phyloP scores from a whole-genome alignment of 35 echinoderm and acorn worm species.

The Amphiura filiformis region DNA sequence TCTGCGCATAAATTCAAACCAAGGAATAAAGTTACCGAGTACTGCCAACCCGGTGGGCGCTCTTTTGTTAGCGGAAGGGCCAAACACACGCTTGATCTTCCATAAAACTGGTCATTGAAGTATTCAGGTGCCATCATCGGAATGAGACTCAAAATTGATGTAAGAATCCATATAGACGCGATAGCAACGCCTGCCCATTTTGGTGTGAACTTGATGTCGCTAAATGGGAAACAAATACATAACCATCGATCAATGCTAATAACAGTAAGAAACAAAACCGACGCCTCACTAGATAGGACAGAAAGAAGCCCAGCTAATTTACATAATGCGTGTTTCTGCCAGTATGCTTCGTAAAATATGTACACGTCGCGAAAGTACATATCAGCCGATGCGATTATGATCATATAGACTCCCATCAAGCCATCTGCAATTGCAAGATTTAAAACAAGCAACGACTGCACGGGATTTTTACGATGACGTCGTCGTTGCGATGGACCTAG shows the following conservation, averaged over 20 bases:
- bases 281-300: constrained; percentile 9
- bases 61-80: constrained; percentile 32
- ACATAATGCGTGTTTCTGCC: neutral
- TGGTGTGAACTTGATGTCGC: neutral
- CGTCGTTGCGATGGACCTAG: no score
- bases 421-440: no score
- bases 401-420: no score
- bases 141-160: constrained; percentile 27
- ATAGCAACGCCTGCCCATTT: constrained; percentile 18
- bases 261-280: constrained; percentile 1
- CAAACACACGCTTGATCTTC: no score
- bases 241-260: constrained; percentile 56
- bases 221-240: constrained; percentile 65
- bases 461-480: no score
- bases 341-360: neutral
- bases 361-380: constrained; percentile 19
- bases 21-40: constrained; percentile 26
- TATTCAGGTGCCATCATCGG: neutral
- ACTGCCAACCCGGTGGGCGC: constrained; percentile 33
- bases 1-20: constrained; percentile 19
- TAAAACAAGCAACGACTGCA: constrained; percentile 21
- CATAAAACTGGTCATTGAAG: constrained; percentile 28
- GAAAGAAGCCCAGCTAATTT: constrained; percentile 8
- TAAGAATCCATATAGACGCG: constrained; percentile 14
- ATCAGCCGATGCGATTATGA: no score